These are phyloP conservation scores for Zaprionus gabonicus DNA, from an alignment of 1,140 invertebrate species.

Conservation along the genomic window DNA sequence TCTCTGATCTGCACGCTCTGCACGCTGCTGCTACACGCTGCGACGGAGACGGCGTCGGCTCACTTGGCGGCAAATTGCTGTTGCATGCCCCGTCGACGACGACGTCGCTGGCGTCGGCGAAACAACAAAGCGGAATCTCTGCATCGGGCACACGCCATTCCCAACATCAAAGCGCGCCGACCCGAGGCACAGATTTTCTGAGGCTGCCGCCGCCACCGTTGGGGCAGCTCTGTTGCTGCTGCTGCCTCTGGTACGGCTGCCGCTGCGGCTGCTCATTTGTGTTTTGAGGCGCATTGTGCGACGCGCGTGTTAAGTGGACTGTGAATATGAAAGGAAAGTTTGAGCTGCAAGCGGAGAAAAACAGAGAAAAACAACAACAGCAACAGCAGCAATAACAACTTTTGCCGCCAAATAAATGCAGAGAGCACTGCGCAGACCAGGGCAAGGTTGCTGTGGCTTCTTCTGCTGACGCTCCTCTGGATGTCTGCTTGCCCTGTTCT, in stretches of 20 bases:
- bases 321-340: constrained; percentile 83
- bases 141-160: constrained; percentile 84
- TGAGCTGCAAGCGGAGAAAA: constrained; percentile 36
- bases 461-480: background rate
- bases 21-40: constrained; percentile 49
- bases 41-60: constrained; percentile 30
- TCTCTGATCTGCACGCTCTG: constrained; percentile 14
- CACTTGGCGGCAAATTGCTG: constrained; percentile 79
- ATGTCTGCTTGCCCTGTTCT: too few relatives aligned
- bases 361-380: constrained; percentile 27
- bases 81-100: constrained; percentile 64
- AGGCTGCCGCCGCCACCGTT: constrained; percentile 82
- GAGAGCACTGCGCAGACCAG: constrained; percentile 4
- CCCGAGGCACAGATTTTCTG: constrained; percentile 79
- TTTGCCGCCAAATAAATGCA: constrained; percentile 79
- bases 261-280: constrained; percentile 74
- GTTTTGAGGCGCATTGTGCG: constrained; percentile 81
- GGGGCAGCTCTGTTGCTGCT: constrained; percentile 54
- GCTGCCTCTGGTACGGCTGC: background rate
- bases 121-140: constrained; percentile 84
- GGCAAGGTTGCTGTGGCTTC: constrained; percentile 11
- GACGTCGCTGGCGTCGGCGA: constrained; percentile 67
- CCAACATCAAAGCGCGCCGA: constrained; percentile 82
- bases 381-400: constrained; percentile 28
- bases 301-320: constrained; percentile 81